phyloP scores from a whole-genome alignment of 2,888 invertebrate genomes.

The Arctia plantaginis region DNA sequence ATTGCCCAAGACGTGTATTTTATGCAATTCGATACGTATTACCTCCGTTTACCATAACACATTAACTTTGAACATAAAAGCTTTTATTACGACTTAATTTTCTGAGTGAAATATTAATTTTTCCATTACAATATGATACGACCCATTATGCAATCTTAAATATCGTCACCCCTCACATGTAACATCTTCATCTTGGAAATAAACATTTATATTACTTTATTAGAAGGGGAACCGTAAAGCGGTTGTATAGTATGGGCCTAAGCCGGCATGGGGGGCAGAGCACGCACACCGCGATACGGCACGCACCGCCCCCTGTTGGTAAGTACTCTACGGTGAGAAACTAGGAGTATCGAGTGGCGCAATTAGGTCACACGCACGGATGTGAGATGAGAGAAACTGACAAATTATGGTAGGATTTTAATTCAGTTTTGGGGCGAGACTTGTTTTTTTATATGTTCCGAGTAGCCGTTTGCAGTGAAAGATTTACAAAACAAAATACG shows the following conservation, averaged over 20 bases:
- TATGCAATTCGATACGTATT: not conserved
- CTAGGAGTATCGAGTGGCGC: slow-evolving; percentile 25
- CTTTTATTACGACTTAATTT: not conserved
- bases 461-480: not conserved
- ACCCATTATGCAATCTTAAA: slow-evolving; percentile 22
- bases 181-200: slow-evolving; percentile 25
- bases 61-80: not conserved
- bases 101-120: not conserved
- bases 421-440: not conserved
- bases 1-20: not conserved
- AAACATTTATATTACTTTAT: slow-evolving; percentile 26
- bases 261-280: not conserved
- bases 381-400: slow-evolving; percentile 15
- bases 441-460: not conserved
- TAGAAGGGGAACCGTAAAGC: slow-evolving; percentile 9
- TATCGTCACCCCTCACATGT: slow-evolving; percentile 21
- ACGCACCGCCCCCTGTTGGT: slow-evolving; percentile 37
- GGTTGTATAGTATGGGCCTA: not conserved
- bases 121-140: slow-evolving; percentile 15
- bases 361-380: slow-evolving; percentile 54
- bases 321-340: slow-evolving; percentile 25
- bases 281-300: slow-evolving; percentile 52
- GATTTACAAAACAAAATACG: too few relatives aligned
- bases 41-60: not conserved
- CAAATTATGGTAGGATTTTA: not conserved